phyloP scores from a whole-genome alignment of 2,113 vertebrate species.

The Salminus brasiliensis region DNA sequence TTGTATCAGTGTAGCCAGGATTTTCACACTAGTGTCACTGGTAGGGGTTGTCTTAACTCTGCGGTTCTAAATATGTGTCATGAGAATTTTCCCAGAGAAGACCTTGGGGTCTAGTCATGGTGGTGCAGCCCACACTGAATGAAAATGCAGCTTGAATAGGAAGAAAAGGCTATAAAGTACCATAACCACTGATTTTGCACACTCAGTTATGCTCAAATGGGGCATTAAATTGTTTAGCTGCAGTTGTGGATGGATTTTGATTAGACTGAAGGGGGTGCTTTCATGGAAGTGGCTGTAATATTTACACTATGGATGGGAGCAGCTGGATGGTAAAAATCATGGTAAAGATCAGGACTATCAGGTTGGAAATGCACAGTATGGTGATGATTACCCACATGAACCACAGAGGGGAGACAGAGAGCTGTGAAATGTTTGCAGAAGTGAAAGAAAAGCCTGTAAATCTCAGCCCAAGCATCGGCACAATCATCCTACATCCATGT shows the following conservation, averaged over 20 bases:
- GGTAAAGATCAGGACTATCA: background rate
- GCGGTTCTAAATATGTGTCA: background rate
- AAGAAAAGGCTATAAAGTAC: too few species aligned
- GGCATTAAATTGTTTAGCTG: too few species aligned
- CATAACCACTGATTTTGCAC: too few species aligned
- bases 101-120: background rate
- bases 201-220: too few species aligned
- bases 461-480: background rate
- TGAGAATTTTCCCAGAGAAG: background rate
- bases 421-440: background rate
- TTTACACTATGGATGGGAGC: too few species aligned
- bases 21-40: too few species aligned
- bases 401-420: slow-evolving; percentile 46
- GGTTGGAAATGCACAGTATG: background rate
- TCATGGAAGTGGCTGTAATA: background rate
- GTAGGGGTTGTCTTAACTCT: background rate
- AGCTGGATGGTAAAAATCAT: too few species aligned
- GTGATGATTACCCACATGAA: background rate
- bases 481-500: background rate
- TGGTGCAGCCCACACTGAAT: background rate
- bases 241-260: background rate
- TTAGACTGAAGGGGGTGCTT: background rate
- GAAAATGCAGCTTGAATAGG: background rate
- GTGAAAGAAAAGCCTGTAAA: accelerated
- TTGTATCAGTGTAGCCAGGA: too few species aligned